Conservation (phyloP, 2,113 vertebrate species). For the Picathartes gymnocephalus region DNA sequence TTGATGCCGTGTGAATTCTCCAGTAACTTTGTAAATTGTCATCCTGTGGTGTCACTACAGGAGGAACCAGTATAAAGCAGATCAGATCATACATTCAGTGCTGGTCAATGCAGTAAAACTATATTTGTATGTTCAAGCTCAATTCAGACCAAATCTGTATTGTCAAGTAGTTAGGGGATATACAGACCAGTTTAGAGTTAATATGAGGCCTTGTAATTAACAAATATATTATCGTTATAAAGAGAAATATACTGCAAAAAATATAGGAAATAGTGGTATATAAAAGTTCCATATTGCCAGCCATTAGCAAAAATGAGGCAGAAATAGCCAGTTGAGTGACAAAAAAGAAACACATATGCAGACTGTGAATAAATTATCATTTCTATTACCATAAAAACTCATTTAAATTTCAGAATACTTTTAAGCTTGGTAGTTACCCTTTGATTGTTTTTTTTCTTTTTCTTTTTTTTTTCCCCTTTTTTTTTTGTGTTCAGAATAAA, state of each 20-base stretch:
- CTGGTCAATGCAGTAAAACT: neutral
- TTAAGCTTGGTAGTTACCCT: neutral
- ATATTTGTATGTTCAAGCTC: neutral
- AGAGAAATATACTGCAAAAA: neutral
- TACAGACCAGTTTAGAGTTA: neutral
- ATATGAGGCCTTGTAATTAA: neutral
- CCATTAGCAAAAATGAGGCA: neutral
- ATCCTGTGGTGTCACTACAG: neutral
- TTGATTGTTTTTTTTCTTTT: conserved; percentile 13
- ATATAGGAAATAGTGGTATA: neutral
- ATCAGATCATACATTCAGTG: neutral
- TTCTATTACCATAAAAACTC: conserved; percentile 38
- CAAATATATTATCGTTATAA: neutral
- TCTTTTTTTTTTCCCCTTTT: neutral
- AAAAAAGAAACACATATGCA: neutral
- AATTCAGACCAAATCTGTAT: neutral
- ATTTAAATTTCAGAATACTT: conserved; percentile 62
- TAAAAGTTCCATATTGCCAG: neutral
- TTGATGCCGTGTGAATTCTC: neutral
- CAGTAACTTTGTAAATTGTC: neutral
- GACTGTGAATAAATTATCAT: conserved; percentile 42
- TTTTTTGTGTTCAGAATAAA: conserved; percentile 33
- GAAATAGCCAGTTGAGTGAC: neutral
- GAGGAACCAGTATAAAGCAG: neutral
- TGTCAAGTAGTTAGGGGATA: neutral